A percentile compares a stretch with the other conserved stretches of the same genome.
Conservation (phyloP, 2,113 vertebrate genomes). For the Brachyistius frenatus region DNA sequence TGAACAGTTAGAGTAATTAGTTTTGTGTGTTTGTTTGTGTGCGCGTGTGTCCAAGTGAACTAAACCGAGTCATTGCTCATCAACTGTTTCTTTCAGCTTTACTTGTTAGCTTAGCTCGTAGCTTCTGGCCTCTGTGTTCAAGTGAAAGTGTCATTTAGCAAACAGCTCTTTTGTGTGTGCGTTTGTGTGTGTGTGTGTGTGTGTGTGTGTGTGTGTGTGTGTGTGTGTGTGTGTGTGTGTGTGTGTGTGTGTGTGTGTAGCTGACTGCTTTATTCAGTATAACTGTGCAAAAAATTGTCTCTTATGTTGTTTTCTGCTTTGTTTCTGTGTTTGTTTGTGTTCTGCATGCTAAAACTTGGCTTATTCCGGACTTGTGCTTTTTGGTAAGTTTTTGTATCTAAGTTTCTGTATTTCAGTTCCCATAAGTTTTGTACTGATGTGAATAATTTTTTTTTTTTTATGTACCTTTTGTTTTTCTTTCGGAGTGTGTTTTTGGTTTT, state of each 20-base stretch:
- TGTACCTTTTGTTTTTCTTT: constrained; percentile 35
- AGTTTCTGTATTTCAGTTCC: constrained; percentile 76
- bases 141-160: constrained; percentile 49
- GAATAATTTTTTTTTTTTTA: constrained; percentile 18
- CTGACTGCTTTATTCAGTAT: constrained; percentile 78
- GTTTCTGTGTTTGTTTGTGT: constrained; percentile 88
- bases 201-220: constrained; percentile 9
- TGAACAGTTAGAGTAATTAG: too few species aligned
- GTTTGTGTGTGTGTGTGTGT: constrained; percentile 5
- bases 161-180: constrained; percentile 17
- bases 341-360: constrained; percentile 99
- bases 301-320: constrained; percentile 81
- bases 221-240: neutral
- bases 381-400: constrained; percentile 95
- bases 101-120: constrained; percentile 63
- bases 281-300: constrained; percentile 75
- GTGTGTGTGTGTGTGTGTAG: constrained; percentile 15
- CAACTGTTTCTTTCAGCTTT: constrained; percentile 61
- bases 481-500: constrained; percentile 55
- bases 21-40: neutral
- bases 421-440: constrained; percentile 67
- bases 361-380: constrained; percentile 99
- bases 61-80: constrained; percentile 51
- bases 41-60: constrained; percentile 6
- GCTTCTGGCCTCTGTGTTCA: constrained; percentile 49